These are phyloP conservation scores for Neosilurus hyrtlii DNA, from an alignment of 2,797 vertebrate species.

Conservation along the genomic window DNA sequence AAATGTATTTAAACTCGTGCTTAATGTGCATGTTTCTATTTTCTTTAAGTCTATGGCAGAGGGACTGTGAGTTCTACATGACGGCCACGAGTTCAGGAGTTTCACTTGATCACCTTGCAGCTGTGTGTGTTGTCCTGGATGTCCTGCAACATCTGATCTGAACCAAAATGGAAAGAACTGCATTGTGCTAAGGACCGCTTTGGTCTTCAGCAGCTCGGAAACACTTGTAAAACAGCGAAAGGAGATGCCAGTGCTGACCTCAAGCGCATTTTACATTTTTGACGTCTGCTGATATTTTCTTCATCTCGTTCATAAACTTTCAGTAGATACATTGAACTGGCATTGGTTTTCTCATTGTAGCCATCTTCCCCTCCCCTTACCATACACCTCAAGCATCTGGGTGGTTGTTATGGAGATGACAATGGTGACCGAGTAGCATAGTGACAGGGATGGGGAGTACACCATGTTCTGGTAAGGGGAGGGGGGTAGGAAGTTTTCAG, in stretches of 20 bases:
- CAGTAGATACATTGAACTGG: slow-evolving; percentile 44
- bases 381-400: slow-evolving; percentile 63
- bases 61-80: slow-evolving; percentile 14
- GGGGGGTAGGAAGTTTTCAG: slow-evolving; percentile 73
- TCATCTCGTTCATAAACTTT: slow-evolving; percentile 8
- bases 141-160: slow-evolving; percentile 21
- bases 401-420: slow-evolving; percentile 69
- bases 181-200: slow-evolving; percentile 36
- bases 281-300: background rate
- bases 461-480: slow-evolving; percentile 74
- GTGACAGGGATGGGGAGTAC: slow-evolving; percentile 74
- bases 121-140: slow-evolving; percentile 27
- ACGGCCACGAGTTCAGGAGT: slow-evolving; percentile 34
- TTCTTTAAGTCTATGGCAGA: background rate
- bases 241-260: slow-evolving; percentile 8
- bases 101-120: slow-evolving; percentile 5
- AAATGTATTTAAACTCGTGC: background rate
- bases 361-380: slow-evolving; percentile 49
- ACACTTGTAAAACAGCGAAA: slow-evolving; percentile 28
- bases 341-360: slow-evolving; percentile 53
- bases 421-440: slow-evolving; percentile 59
- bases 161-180: slow-evolving; percentile 55
- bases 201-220: slow-evolving; percentile 26
- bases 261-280: slow-evolving; percentile 11
- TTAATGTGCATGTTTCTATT: background rate